phyloP scores from a whole-genome alignment of 2,797 vertebrate species.

The Mormyrops attenuatus region DNA sequence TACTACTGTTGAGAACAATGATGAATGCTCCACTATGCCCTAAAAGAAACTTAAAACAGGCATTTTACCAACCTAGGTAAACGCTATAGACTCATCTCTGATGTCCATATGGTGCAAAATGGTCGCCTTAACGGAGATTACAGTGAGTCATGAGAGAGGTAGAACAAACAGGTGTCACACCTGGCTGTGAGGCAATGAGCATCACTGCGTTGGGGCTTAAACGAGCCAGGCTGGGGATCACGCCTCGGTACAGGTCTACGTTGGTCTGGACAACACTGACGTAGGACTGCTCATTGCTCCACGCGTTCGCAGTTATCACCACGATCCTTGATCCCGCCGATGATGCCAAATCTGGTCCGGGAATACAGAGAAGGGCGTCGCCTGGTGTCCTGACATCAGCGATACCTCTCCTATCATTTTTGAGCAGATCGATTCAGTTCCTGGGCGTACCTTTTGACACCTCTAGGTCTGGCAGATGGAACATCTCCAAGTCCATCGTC shows the following conservation, averaged over 20 bases:
- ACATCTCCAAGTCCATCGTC: conserved; percentile 82
- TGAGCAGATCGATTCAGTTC: background rate
- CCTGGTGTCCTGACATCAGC: background rate
- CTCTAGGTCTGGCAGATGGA: conserved; percentile 80
- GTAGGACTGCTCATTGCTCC: conserved; percentile 83
- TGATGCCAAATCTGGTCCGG: conserved; percentile 71
- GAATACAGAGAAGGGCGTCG: background rate
- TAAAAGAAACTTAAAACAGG: background rate
- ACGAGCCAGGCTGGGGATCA: conserved; percentile 72
- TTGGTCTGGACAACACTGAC: conserved; percentile 82
- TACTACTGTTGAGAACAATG: background rate
- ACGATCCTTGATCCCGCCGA: conserved; percentile 79
- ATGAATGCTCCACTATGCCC: background rate
- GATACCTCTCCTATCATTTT: background rate
- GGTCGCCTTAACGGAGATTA: background rate
- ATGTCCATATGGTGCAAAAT: conserved; percentile 1
- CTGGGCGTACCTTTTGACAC: conserved; percentile 75
- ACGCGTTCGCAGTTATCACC: conserved; percentile 79
- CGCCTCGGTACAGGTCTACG: conserved; percentile 77
- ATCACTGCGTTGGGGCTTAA: conserved; percentile 73
- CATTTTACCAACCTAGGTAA: background rate
- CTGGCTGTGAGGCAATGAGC: conserved; percentile 88
- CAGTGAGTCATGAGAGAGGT: background rate
- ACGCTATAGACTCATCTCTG: background rate
- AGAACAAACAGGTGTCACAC: conserved; percentile 49